Evolutionary conservation across 1,140 invertebrate species (phyloP).

Genomic region (Aphelenchoides fujianensis): DNA sequence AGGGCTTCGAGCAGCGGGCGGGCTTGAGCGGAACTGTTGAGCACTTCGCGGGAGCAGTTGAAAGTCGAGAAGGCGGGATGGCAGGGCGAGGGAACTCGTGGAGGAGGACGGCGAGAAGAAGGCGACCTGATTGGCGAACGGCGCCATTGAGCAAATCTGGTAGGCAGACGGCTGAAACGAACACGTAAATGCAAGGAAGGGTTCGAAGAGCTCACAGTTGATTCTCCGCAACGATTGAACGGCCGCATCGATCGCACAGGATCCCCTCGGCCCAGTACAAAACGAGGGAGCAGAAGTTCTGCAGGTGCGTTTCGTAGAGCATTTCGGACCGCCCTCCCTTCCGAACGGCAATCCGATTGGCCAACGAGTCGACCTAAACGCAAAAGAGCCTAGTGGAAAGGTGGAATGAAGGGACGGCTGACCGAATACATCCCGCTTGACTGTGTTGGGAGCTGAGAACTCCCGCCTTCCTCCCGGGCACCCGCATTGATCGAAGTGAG

Average conservation of each 20-base stretch:
- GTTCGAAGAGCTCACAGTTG: constrained; percentile 11
- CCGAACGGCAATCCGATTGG: constrained; percentile 11
- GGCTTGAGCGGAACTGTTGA: not conserved
- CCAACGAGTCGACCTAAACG: constrained; percentile 8
- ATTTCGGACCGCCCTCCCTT: not conserved
- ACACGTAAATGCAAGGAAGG: too few species aligned
- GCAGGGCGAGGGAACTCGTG: not conserved
- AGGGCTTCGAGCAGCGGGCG: not conserved
- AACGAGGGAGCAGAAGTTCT: constrained; percentile 7
- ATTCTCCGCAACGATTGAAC: constrained; percentile 5
- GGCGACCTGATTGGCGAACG: not conserved
- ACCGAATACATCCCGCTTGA: not conserved
- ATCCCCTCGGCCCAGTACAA: constrained; percentile 12
- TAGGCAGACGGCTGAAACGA: constrained; percentile 3
- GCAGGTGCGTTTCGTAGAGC: constrained; percentile 9
- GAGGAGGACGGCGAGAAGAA: not conserved
- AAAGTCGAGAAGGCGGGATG: constrained; percentile 8
- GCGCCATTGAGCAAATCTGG: constrained; percentile 1
- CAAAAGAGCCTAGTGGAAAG: not conserved
- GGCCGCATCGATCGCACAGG: not conserved
- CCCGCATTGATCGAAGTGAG: too few species aligned
- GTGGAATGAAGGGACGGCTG: not conserved
- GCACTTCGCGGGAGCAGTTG: not conserved
- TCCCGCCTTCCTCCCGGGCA: too few species aligned
- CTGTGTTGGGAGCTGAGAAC: not conserved